Base-by-base conservation (phyloP, 2,888 invertebrate genomes). In the Elysia crispata region DNA sequence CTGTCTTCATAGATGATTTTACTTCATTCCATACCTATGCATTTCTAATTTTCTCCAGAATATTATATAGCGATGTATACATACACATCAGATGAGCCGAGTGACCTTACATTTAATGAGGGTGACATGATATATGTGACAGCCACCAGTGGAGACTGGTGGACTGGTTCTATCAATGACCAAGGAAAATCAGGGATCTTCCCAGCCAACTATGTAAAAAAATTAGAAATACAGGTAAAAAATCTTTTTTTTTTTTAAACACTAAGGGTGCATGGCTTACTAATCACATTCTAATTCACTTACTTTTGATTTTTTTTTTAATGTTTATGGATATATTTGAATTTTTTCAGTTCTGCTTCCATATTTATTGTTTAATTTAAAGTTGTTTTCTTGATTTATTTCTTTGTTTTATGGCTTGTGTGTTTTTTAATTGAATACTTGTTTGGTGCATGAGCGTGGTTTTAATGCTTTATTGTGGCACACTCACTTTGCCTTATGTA, bases 91-190 rank as follows among this genome's bases (percentile, higher is more conserved):
- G 83, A 83, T 11, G 99, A 99, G 92, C 94, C 95, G 0, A 98
- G 98, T 0, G 99, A 99, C 93, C 93, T 99, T 81, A 95, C 94
- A 81, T 98, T 98, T 92, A 95, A 96, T 85, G 94, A 94, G 84
- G 95, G 98, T 11, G 98, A 98, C 92, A 93, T 96, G 86, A 96
- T 99, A 81, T 94, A 95, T 86, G 98, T 99, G 0, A 94, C 95
- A 60, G 95, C 97, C 83, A 95, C 96, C 83, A 98, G 98, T 82
- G 98, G 98, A 0, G 98, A 99, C 91, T 99, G 99, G 99, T 99
- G 99, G 99, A 98, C 98, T 5, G 99, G 99, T 41, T 94, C 95
- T 84, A 94, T 97, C 85, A 96, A 95, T 62, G 94, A 95, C 87
- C 79, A 79, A 30, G 62, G 76, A 41, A 94, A 95, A 83, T 94